Evolutionary conservation across 2,888 invertebrate species (phyloP).

Genomic region (Nematopogon swammerdamellus): DNA sequence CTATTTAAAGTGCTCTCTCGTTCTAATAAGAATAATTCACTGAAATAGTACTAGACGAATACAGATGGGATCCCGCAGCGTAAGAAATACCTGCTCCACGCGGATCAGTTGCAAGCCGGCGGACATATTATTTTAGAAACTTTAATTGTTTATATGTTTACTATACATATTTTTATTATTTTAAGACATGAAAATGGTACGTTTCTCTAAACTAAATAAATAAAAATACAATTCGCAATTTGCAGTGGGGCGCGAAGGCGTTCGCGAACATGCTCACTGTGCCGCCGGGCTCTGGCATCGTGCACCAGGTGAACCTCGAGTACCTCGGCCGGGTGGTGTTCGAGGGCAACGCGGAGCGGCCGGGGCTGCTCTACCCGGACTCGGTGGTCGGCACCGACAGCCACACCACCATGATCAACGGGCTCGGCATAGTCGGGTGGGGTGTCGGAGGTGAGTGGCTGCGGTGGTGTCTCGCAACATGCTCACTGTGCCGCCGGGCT

Average conservation of each 20-base stretch:
- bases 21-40: no score
- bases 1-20: no score
- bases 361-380: slow-evolving; percentile 72
- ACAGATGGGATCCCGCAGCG: no score
- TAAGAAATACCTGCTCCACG: no score
- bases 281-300: slow-evolving; percentile 97
- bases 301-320: slow-evolving; percentile 97
- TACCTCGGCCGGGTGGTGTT: slow-evolving; percentile 85
- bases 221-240: no score
- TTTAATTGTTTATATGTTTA: neutral
- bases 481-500: slow-evolving; percentile 96
- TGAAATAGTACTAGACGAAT: no score
- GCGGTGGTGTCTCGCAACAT: slow-evolving; percentile 81
- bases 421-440: slow-evolving; percentile 95
- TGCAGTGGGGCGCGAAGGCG: slow-evolving; percentile 93
- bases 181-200: no score
- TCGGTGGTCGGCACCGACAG: slow-evolving; percentile 97
- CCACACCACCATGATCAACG: slow-evolving; percentile 99
- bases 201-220: no score
- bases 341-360: slow-evolving; percentile 41
- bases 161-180: no score
- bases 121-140: no score
- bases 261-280: slow-evolving; percentile 96
- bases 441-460: slow-evolving; percentile 73
- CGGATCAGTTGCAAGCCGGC: no score